Evolutionary conservation across 2,888 invertebrate species (phyloP), one percentile per base, ranked within the genome.

Genomic region (Andrena chrysosceles): DNA sequence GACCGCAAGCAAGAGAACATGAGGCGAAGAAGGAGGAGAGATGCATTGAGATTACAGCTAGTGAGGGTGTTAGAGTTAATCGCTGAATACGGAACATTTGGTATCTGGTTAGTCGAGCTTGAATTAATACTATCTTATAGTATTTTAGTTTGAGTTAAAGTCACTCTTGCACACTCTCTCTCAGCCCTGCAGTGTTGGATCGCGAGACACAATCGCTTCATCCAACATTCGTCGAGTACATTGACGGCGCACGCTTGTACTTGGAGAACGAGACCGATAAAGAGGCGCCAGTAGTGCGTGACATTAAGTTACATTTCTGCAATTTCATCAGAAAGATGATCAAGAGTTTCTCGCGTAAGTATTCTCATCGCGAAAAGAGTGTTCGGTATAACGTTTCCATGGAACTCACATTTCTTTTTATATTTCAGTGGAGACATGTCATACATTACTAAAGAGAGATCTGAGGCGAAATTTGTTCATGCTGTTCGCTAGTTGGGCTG

Each of bases 1-100:
- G 99, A 99, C 93, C 96, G 98, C 66, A 99, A 99, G 93, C 99
- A 99, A 94, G 99, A 99, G 93, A 99, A 99, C 93, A 97, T 99
- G 95, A 95, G 99, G 74, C 95, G 99, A 56, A 95, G 99, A 56
- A 95, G 98, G 74, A 96, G 99, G 54, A 96, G 99, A 73, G 99
- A 99, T 94, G 97, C 98, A 13, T 94, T 99, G 68, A 95, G 99
- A 60, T 95, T 99, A 59, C 98, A 99, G 91, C 95, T 99, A 85
- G 98, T 99, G 81, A 96, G 97, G 90, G 97, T 99, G 87, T 95
- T 99, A 88, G 98, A 99, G 91, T 95, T 98, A 81, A 97, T 99
- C 83, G 99, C 99, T 0, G 98, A 98, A 92, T 97, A 97, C 94
- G 98, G 97, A 81, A 98, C 98, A 0, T 98, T 98, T 92, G 97